phyloP scores from a whole-genome alignment of 2,888 invertebrate genomes.

The Leptinotarsa tumamoca region DNA sequence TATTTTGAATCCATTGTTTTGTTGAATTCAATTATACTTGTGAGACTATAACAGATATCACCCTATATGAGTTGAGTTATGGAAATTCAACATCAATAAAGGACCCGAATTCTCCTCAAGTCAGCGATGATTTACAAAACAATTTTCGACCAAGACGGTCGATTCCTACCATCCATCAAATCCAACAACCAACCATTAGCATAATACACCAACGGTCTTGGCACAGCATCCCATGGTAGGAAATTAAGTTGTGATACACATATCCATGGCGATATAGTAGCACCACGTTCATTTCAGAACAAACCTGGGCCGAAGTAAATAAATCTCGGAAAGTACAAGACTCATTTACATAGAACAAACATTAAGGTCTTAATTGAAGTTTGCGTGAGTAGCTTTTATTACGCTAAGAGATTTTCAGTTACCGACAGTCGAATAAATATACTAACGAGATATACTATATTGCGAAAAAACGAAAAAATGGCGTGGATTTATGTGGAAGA shows the following conservation, averaged over 20 bases:
- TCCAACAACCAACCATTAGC: constrained; percentile 6
- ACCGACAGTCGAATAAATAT: constrained; percentile 40
- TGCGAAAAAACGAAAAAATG: constrained; percentile 32
- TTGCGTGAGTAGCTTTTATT: constrained; percentile 60
- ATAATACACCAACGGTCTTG: constrained; percentile 39
- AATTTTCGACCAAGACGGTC: neutral
- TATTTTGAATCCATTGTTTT: neutral
- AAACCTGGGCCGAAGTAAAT: constrained; percentile 49
- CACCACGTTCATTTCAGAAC: constrained; percentile 46
- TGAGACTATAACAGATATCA: no score
- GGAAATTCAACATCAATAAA: neutral
- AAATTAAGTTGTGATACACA: constrained; percentile 54
- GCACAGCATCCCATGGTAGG: constrained; percentile 35
- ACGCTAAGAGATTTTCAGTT: constrained; percentile 45
- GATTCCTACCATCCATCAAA: constrained; percentile 4
- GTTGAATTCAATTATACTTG: no score
- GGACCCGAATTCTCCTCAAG: neutral
- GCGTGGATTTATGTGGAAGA: constrained; percentile 23
- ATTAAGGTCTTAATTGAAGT: constrained; percentile 60
- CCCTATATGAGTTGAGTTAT: neutral
- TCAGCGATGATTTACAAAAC: neutral
- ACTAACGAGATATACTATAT: constrained; percentile 42
- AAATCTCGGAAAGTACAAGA: constrained; percentile 54
- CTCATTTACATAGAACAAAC: constrained; percentile 60
- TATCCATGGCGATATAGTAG: constrained; percentile 46